Conservation (phyloP, 1,140 invertebrate species). For the Drosophila obscura region DNA sequence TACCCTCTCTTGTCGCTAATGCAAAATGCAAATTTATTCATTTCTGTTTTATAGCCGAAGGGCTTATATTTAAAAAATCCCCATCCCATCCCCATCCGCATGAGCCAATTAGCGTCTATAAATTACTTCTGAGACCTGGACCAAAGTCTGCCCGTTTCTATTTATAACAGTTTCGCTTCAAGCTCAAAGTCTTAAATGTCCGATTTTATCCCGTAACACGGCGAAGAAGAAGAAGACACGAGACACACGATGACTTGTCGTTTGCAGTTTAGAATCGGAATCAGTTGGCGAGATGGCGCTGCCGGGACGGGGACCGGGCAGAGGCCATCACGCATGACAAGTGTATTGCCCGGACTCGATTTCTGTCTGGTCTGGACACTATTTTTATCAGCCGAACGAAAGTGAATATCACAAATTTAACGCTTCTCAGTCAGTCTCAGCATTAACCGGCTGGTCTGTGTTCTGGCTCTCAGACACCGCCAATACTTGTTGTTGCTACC, state of each 20-base stretch:
- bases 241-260: constrained; percentile 34
- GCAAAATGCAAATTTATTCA: constrained; percentile 20
- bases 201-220: constrained; percentile 40
- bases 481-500: constrained; percentile 46
- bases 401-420: constrained; percentile 68
- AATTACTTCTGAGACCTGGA: constrained; percentile 36
- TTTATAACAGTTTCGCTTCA: constrained; percentile 32
- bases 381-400: constrained; percentile 74
- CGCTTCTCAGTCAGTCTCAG: constrained; percentile 31
- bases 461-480: constrained; percentile 20
- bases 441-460: constrained; percentile 31
- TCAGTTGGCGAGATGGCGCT: not conserved
- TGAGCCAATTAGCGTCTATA: constrained; percentile 60
- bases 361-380: constrained; percentile 37
- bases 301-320: not conserved
- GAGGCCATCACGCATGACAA: constrained; percentile 38
- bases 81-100: not conserved
- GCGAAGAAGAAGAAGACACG: constrained; percentile 12
- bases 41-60: constrained; percentile 49
- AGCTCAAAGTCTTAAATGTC: constrained; percentile 36
- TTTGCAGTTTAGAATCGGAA: constrained; percentile 31
- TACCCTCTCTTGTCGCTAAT: constrained; percentile 1
- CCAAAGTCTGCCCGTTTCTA: constrained; percentile 33
- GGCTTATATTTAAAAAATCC: constrained; percentile 50
- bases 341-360: constrained; percentile 40